Evolutionary conservation across 2,113 vertebrate genomes (phyloP), one percentile per base, ranked within the genome.

Genomic region (Triplophysa rosa): DNA sequence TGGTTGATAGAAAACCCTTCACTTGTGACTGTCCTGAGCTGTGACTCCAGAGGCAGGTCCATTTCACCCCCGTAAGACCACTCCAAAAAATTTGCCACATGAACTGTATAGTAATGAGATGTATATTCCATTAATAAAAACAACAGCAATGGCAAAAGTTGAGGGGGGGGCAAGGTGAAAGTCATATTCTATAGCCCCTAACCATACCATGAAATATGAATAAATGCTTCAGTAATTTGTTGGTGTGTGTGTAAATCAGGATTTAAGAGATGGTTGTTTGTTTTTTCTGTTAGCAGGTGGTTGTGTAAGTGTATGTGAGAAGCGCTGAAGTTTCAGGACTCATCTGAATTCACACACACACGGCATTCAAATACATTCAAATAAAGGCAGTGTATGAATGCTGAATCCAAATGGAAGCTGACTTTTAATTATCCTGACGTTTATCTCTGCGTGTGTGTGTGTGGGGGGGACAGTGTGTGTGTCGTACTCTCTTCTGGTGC

Each of bases 401-500:
- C 52, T 16, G 52, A 71, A 71, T 23, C 52, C n/a, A 29, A 71
- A 71, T 40, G 68, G 29, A 58, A 71, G 68, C 52, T 58, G 68
- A 71, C 68, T 71, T 71, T 71, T 71, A 58, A 71, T 71, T 71
- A 33, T 58, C 19, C 67, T 61, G 59, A 24, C 62, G 19, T 62
- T 2, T 69, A 49, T 71, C 19, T 67, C 52, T 47, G 29, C 6
- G 33, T 67, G 52, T 78, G 21, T 75, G 23, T 75, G 29, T 58
- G 24, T 68, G 24, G n/a, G n/a, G n/a, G 52, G 19, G 69, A 42
- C 47, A 59, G 49, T 59, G 45, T 66, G 62, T 58, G 24, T 68
- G 24, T 19, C 56, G 33, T 73, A 10, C 16, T 79, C 80, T 85
- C 87, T 88, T 81, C 84, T 83, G 85, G 85, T 86, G 62, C 84